These are phyloP conservation scores for Psilopsiagon aymara DNA, from an alignment of 2,113 vertebrate genomes.

Conservation along the genomic window DNA sequence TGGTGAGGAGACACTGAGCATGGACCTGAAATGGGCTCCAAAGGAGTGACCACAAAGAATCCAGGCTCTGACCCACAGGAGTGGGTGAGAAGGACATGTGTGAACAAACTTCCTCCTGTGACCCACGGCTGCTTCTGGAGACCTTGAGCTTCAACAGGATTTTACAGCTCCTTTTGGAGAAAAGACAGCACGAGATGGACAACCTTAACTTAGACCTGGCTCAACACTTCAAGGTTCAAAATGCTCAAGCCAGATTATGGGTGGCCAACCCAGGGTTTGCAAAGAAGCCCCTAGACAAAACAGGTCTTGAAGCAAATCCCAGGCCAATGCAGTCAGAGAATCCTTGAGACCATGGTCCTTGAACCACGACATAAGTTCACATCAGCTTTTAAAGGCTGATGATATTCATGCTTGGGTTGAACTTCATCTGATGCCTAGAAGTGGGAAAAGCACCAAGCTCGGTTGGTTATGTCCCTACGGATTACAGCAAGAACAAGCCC, in stretches of 20 bases:
- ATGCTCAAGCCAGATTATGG: background rate
- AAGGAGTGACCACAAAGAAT: background rate
- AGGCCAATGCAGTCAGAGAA: background rate
- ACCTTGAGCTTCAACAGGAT: background rate
- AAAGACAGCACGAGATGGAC: background rate
- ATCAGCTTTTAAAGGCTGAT: background rate
- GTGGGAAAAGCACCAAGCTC: background rate
- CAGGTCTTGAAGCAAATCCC: background rate
- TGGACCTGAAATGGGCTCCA: background rate
- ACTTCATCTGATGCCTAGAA: background rate
- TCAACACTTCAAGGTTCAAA: background rate
- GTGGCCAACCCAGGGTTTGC: background rate
- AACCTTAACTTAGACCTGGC: background rate
- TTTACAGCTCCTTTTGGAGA: background rate
- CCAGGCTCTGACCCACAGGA: background rate
- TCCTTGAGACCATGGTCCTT: background rate
- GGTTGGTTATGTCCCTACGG: too few relatives aligned
- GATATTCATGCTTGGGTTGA: background rate
- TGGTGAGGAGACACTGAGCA: background rate
- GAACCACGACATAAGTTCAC: background rate
- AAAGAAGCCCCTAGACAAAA: background rate
- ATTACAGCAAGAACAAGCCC: rapidly evolving
- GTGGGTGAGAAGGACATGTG: background rate
- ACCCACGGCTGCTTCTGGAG: background rate
- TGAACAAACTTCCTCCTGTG: background rate